phyloP scores from a whole-genome alignment of 2,797 vertebrate species.

The Tapera naevia region DNA sequence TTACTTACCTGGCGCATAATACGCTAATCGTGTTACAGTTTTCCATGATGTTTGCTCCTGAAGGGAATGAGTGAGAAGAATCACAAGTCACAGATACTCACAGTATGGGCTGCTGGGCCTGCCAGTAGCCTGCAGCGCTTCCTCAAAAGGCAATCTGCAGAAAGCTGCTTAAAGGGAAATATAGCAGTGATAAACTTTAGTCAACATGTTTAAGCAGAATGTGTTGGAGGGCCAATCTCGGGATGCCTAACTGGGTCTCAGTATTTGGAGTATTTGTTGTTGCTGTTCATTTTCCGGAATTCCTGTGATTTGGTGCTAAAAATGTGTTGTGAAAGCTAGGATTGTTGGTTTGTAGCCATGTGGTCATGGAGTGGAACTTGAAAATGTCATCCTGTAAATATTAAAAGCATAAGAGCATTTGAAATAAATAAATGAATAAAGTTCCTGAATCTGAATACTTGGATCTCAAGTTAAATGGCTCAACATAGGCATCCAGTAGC shows the following conservation, averaged over 20 bases:
- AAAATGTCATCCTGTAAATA: background rate
- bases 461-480: background rate
- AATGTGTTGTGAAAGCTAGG: background rate
- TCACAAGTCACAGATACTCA: background rate
- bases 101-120: background rate
- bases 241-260: background rate
- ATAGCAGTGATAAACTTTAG: background rate
- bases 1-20: accelerated
- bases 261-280: background rate
- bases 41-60: background rate
- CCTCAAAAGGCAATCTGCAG: background rate
- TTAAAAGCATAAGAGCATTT: background rate
- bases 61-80: background rate
- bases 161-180: background rate
- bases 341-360: background rate
- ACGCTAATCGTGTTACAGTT: background rate
- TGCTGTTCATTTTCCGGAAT: background rate
- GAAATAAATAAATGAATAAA: background rate
- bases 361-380: background rate
- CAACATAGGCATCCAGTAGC: background rate
- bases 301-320: background rate
- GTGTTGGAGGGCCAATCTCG: background rate
- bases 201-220: background rate
- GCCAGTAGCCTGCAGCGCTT: background rate
- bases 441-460: background rate